Percentiles rank a stretch among this genome's conserved stretches.
These are phyloP conservation scores for Tiphia femorata DNA, from an alignment of 2,888 invertebrate species.

Conservation along the genomic window DNA sequence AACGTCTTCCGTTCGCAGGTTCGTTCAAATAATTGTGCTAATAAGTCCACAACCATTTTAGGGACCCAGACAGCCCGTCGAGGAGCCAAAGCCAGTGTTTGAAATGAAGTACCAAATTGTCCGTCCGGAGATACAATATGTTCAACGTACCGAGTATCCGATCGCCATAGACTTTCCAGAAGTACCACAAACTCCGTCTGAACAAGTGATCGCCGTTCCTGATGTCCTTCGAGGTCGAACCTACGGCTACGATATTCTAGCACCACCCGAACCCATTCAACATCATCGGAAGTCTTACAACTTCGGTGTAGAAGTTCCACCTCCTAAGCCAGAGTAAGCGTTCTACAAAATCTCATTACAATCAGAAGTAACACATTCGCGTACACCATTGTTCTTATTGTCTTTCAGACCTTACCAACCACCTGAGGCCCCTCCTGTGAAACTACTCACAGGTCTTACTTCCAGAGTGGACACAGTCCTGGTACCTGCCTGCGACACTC, in stretches of 20 bases:
- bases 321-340: conserved; percentile 12
- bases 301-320: conserved; percentile 18
- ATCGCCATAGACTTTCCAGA: conserved; percentile 17
- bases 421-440: not conserved
- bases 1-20: not conserved
- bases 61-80: not conserved
- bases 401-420: not conserved
- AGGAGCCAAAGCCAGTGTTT: not conserved
- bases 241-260: conserved; percentile 31
- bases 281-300: conserved; percentile 10
- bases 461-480: conserved; percentile 42
- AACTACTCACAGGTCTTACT: conserved; percentile 31
- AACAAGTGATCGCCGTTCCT: not conserved
- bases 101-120: conserved; percentile 8
- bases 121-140: not conserved
- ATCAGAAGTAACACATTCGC: not conserved
- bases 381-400: not conserved
- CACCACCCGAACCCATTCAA: not conserved
- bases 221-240: conserved; percentile 29
- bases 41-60: not conserved
- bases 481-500: conserved; percentile 37
- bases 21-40: not conserved
- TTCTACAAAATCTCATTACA: not conserved
- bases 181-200: not conserved
- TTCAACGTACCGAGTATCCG: conserved; percentile 13